Evolutionary conservation across 2,888 invertebrate genomes (phyloP).

Genomic region (Eumacrocentrus americanus): DNA sequence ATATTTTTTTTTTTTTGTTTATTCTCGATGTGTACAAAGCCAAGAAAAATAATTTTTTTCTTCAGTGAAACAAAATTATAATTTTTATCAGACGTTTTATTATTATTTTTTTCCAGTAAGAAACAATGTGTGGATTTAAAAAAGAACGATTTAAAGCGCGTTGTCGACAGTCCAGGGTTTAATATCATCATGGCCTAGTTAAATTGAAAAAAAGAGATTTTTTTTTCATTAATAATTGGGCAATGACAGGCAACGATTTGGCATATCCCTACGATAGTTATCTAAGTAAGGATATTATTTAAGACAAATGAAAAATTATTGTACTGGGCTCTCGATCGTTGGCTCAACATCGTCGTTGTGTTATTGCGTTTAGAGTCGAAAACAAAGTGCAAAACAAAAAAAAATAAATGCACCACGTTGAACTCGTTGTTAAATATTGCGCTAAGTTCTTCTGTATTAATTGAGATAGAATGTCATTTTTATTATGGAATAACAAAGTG

Average conservation of each 20-base stretch:
- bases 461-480: background rate
- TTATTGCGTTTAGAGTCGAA: conserved; percentile 33
- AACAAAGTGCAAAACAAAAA: too few species aligned
- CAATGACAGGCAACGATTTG: conserved; percentile 37
- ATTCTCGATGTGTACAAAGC: conserved; percentile 42
- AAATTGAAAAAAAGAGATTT: background rate
- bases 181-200: conserved; percentile 3
- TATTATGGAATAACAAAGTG: background rate
- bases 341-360: conserved; percentile 37
- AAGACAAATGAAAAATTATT: conserved; percentile 27
- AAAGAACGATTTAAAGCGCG: conserved; percentile 33
- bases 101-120: too few species aligned
- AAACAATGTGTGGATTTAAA: conserved; percentile 19
- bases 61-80: too few species aligned
- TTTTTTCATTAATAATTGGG: conserved; percentile 5
- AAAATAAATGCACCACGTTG: background rate
- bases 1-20: conserved; percentile 4
- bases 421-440: conserved; percentile 2
- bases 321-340: conserved; percentile 36
- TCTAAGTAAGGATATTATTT: conserved; percentile 28
- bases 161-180: conserved; percentile 31
- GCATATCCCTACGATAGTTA: conserved; percentile 44
- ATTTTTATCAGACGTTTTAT: too few species aligned
- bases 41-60: too few species aligned
- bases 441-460: background rate